Percentiles rank a stretch among this genome's conserved stretches.
phyloP scores from a whole-genome alignment of 2,888 invertebrate genomes.

The Blera fallax region DNA sequence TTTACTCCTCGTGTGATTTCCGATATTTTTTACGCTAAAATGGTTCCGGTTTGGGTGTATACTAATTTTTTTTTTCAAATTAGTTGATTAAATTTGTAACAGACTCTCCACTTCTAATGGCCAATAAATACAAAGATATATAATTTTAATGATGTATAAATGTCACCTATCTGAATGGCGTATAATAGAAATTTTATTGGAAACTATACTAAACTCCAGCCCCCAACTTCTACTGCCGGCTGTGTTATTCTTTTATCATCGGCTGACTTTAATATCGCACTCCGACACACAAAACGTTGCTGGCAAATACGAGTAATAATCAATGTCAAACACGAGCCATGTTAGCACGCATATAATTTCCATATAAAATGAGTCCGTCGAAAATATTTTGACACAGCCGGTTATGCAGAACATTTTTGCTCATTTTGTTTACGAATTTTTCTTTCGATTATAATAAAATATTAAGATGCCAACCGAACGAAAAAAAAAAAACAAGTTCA shows the following conservation, averaged over 20 bases:
- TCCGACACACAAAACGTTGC: background rate
- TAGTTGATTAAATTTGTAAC: slow-evolving; percentile 26
- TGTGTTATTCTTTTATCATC: background rate
- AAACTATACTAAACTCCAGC: background rate
- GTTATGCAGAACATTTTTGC: slow-evolving; percentile 19
- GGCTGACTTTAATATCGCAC: background rate
- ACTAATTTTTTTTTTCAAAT: background rate
- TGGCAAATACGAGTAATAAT: background rate
- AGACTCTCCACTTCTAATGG: background rate
- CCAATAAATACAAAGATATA: slow-evolving; percentile 2
- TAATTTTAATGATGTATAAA: slow-evolving; percentile 19
- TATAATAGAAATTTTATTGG: slow-evolving; percentile 1
- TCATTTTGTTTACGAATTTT: slow-evolving; percentile 25
- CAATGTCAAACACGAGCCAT: slow-evolving; percentile 36
- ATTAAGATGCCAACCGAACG: background rate
- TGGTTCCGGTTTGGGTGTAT: background rate
- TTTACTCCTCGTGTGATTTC: background rate
- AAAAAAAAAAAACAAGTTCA: slow-evolving; percentile 1
- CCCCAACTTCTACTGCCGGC: background rate
- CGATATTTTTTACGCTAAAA: background rate
- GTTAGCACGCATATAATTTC: slow-evolving; percentile 28
- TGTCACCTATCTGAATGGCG: background rate
- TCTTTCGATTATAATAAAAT: background rate
- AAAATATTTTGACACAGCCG: slow-evolving; percentile 18
- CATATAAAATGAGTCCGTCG: slow-evolving; percentile 3